A percentile compares a stretch with the other conserved stretches of the same genome.
phyloP scores from a whole-genome alignment of 2,888 invertebrate species.

The Lasioglossum oenotherae region DNA sequence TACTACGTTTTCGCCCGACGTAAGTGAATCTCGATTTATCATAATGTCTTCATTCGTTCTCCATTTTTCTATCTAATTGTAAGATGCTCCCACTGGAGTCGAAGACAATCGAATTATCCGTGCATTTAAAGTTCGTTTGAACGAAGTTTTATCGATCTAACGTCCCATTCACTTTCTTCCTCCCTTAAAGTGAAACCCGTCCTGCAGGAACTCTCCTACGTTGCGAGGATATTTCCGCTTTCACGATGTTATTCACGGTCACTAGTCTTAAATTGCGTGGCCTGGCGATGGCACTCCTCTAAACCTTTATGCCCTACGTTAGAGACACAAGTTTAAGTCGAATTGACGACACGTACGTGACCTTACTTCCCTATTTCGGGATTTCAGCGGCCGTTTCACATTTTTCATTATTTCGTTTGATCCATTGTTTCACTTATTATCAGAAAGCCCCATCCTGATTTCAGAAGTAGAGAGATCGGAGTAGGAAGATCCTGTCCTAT shows the following conservation, averaged over 20 bases:
- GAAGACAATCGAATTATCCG: slow-evolving; percentile 70
- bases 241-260: background rate
- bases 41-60: background rate
- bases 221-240: slow-evolving; percentile 29
- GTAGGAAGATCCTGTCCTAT: no score
- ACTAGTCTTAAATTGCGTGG: background rate
- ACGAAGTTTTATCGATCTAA: slow-evolving; percentile 70
- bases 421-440: background rate
- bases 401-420: background rate
- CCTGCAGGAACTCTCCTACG: slow-evolving; percentile 18
- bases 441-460: background rate
- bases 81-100: slow-evolving; percentile 60
- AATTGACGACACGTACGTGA: background rate
- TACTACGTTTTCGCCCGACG: background rate
- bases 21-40: slow-evolving; percentile 63
- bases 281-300: background rate
- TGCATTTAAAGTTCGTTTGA: slow-evolving; percentile 67
- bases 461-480: background rate
- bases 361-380: background rate
- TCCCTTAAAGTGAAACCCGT: slow-evolving; percentile 45
- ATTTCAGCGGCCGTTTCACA: background rate
- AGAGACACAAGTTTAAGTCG: background rate
- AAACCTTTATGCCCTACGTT: background rate
- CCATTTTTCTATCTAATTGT: slow-evolving; percentile 44
- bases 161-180: slow-evolving; percentile 53